These are phyloP conservation scores for Eupeodes luniger DNA, from an alignment of 2,888 invertebrate genomes.

Conservation along the genomic window DNA sequence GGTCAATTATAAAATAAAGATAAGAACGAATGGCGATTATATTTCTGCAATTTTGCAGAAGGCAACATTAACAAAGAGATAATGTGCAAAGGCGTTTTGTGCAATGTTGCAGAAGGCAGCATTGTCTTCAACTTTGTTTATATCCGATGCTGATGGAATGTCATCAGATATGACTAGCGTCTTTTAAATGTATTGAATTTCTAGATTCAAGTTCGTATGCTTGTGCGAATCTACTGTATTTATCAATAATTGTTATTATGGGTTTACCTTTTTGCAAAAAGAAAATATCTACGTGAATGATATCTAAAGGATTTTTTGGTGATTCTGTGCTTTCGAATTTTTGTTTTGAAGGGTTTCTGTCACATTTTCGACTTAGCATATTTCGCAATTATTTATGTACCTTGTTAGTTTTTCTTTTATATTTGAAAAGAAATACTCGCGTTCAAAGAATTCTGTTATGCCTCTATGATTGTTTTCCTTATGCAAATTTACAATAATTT, in stretches of 20 bases:
- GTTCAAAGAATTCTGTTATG: slow-evolving; percentile 1
- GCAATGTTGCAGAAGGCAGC: too few species aligned
- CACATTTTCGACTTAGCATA: background rate
- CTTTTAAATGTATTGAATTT: slow-evolving; percentile 29
- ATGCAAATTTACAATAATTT: background rate
- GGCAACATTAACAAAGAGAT: too few species aligned
- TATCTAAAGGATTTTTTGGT: slow-evolving; percentile 13
- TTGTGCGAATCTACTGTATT: slow-evolving; percentile 20
- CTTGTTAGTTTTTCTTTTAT: background rate
- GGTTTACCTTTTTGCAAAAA: slow-evolving; percentile 30
- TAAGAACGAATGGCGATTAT: too few species aligned
- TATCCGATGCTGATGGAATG: too few species aligned
- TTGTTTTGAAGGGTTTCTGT: background rate
- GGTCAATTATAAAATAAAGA: too few species aligned
- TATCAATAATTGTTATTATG: slow-evolving; percentile 14
- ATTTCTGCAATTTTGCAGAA: too few species aligned
- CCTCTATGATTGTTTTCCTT: background rate
- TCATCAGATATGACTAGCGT: too few species aligned
- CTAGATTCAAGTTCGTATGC: slow-evolving; percentile 15
- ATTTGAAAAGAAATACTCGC: background rate
- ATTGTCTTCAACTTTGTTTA: too few species aligned
- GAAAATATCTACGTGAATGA: slow-evolving; percentile 31
- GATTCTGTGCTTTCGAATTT: slow-evolving; percentile 13
- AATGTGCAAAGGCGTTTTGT: too few species aligned
- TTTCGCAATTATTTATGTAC: background rate